phyloP scores from a whole-genome alignment of 2,797 vertebrate genomes.

The Siniperca scherzeri region DNA sequence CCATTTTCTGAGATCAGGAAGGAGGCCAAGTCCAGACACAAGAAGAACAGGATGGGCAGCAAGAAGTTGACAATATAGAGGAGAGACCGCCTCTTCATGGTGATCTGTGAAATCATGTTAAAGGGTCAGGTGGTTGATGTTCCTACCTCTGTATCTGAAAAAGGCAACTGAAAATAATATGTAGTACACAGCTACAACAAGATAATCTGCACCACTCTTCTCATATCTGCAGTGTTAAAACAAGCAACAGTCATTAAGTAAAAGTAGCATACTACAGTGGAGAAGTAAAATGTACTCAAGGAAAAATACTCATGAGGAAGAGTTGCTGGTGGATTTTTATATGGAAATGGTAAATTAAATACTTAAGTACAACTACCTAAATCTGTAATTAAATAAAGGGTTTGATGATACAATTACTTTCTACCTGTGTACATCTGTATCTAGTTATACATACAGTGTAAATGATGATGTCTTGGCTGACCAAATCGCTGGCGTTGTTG shows the following conservation, averaged over 20 bases:
- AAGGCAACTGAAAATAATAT: neutral
- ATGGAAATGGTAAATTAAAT: neutral
- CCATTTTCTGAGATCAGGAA: constrained; percentile 80
- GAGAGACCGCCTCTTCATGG: constrained; percentile 60
- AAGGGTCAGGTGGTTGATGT: neutral
- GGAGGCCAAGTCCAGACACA: constrained; percentile 86
- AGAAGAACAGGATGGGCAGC: constrained; percentile 75
- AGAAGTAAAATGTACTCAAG: neutral
- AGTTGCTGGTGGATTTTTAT: neutral
- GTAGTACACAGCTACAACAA: neutral
- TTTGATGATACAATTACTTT: too few species aligned
- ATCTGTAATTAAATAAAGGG: neutral
- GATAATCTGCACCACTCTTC: neutral
- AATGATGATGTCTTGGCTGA: constrained; percentile 59
- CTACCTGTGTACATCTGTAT: neutral
- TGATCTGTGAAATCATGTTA: constrained; percentile 53
- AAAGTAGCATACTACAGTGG: neutral
- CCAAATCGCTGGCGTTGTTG: constrained; percentile 29
- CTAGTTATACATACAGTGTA: constrained; percentile 69
- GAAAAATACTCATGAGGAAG: neutral
- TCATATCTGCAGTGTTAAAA: neutral
- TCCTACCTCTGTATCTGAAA: neutral
- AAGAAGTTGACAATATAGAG: constrained; percentile 75
- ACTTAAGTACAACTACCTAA: neutral
- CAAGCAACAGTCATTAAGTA: neutral